phyloP scores from a whole-genome alignment of 1,140 invertebrate species.

The Macrostomum lignano region DNA sequence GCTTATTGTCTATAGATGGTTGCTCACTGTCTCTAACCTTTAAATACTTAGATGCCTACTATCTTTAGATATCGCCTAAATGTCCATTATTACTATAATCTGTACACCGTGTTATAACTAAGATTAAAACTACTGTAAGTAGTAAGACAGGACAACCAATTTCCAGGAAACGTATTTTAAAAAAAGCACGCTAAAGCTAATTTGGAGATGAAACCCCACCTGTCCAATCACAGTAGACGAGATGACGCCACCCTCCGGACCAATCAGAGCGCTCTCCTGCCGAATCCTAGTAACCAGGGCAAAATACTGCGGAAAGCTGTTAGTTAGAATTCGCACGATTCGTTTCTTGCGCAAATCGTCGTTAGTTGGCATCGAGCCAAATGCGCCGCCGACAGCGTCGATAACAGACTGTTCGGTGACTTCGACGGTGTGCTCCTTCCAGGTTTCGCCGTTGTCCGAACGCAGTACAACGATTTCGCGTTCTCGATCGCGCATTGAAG shows the following conservation, averaged over 20 bases:
- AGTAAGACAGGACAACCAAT: too few species aligned
- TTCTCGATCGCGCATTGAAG: constrained; percentile 64
- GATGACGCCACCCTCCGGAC: constrained; percentile 78
- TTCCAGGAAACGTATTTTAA: too few species aligned
- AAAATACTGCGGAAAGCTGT: constrained; percentile 86
- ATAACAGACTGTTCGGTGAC: constrained; percentile 76
- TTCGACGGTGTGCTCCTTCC: constrained; percentile 75
- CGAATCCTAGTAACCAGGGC: constrained; percentile 69
- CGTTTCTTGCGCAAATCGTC: constrained; percentile 35
- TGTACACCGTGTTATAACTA: too few species aligned
- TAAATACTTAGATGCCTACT: too few species aligned
- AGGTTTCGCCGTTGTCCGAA: constrained; percentile 76
- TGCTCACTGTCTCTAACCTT: too few species aligned
- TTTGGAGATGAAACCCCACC: too few species aligned
- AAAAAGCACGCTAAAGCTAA: too few species aligned
- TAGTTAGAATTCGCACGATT: constrained; percentile 65
- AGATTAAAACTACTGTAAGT: too few species aligned
- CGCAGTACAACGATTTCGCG: constrained; percentile 73
- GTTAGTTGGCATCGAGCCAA: neutral
- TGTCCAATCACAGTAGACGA: constrained; percentile 74
- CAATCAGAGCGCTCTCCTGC: constrained; percentile 79
- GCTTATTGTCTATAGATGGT: too few species aligned
- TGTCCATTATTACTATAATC: too few species aligned
- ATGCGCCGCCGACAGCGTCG: constrained; percentile 32
- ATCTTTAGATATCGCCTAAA: too few species aligned